These are phyloP conservation scores for Gadus macrocephalus DNA, from an alignment of 2,113 vertebrate genomes.

Conservation along the genomic window DNA sequence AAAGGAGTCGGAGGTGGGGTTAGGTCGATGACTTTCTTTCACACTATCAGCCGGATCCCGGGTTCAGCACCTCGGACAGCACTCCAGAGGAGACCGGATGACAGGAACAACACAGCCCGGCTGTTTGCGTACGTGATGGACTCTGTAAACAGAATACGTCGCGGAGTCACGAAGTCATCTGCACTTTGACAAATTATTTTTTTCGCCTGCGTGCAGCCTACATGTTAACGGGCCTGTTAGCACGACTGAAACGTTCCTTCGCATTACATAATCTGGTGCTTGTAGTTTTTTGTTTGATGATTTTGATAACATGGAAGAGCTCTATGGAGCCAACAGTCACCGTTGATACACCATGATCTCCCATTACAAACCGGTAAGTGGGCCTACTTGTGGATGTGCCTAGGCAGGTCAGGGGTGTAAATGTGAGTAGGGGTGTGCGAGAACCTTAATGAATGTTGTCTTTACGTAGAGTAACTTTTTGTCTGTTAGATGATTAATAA, in stretches of 20 bases:
- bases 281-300: too few species aligned
- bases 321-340: slow-evolving; percentile 30
- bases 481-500: too few species aligned
- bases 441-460: too few species aligned
- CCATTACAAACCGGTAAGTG: slow-evolving; percentile 70
- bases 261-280: too few species aligned
- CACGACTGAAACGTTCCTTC: too few species aligned
- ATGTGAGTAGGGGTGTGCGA: background rate
- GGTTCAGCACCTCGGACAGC: slow-evolving; percentile 76
- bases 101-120: background rate
- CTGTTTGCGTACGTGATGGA: slow-evolving; percentile 8
- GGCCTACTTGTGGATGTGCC: background rate
- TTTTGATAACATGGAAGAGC: background rate
- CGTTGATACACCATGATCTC: slow-evolving; percentile 57
- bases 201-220: slow-evolving; percentile 9
- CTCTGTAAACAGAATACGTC: background rate
- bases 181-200: background rate
- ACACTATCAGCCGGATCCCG: slow-evolving; percentile 16
- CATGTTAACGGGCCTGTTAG: background rate
- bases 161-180: too few species aligned
- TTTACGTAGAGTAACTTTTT: too few species aligned
- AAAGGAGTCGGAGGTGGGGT: slow-evolving; percentile 20
- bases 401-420: background rate
- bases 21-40: slow-evolving; percentile 13
- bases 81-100: slow-evolving; percentile 32